A percentile compares a stretch with the other conserved stretches of the same genome.
phyloP scores from a whole-genome alignment of 2,888 invertebrate species.

The Orthosia gracilis region DNA sequence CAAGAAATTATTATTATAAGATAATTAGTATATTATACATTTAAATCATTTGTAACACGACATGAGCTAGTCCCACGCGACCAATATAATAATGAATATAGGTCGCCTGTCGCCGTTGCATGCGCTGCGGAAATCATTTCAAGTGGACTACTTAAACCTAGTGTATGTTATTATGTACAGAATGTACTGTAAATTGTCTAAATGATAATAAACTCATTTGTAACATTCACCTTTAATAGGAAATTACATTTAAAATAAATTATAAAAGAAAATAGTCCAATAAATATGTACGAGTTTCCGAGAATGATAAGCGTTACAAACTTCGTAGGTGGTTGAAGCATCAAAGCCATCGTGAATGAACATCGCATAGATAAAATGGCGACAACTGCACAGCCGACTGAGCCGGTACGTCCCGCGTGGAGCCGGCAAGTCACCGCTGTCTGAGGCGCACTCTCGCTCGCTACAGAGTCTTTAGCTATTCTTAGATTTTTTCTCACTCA shows the following conservation, averaged over 20 bases:
- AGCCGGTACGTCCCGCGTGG: constrained; percentile 5
- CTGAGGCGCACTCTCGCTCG: not conserved
- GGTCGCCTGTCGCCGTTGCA: constrained; percentile 65
- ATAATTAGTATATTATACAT: constrained; percentile 75
- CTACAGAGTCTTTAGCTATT: constrained; percentile 31
- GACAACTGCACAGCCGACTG: constrained; percentile 69
- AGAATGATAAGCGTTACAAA: constrained; percentile 59
- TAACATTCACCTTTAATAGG: constrained; percentile 83
- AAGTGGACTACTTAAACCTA: constrained; percentile 83
- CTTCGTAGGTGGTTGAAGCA: constrained; percentile 65
- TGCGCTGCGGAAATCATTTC: constrained; percentile 77
- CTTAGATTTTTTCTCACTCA: constrained; percentile 51
- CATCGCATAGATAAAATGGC: constrained; percentile 64
- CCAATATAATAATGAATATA: constrained; percentile 68
- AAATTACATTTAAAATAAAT: constrained; percentile 74
- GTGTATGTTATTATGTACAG: constrained; percentile 83
- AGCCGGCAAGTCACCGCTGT: not conserved
- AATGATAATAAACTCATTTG: constrained; percentile 82
- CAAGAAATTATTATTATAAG: constrained; percentile 70
- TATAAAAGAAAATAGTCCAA: constrained; percentile 69
- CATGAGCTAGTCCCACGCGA: constrained; percentile 67
- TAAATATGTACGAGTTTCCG: constrained; percentile 62
- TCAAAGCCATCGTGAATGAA: constrained; percentile 71
- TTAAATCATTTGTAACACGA: constrained; percentile 70
- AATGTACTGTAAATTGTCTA: constrained; percentile 83